Base-by-base conservation (phyloP, 2,797 vertebrate genomes). In the Botia kubotai region DNA sequence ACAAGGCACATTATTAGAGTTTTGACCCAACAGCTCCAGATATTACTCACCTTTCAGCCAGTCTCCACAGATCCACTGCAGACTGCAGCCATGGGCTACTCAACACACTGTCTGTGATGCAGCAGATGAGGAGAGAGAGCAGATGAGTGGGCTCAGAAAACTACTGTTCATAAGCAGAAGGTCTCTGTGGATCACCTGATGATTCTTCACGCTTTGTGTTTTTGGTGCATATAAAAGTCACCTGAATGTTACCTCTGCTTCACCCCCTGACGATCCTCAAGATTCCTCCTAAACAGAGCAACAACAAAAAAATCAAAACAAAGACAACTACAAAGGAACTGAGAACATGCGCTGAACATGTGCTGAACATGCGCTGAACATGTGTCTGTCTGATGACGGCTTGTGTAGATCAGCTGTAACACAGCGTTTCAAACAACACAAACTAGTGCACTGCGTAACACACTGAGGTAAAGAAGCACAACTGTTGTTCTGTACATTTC, bases 211-310 rank as follows among this genome's bases (percentile, higher is more conserved):
- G 97, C 33, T 78, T 92, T 63, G 43, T 75, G 71, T 97, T 99
- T 84, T 99, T 97, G 0, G 95, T 97, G 91, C 96, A 97, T 88
- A 99, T 90, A 81, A 96, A 94, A 0, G 94, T 97, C 39, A 90
- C 95, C 0, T 96, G 91, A 52, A 98, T 84, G 48, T 98, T 95
- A 0, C 88, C 85, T 84, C 91, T 93, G 81, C 65, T 86, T 89
- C 26, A 95, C 93, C 0, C 90, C 92, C 39, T 95, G 93, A 84
- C 95, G 89, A 50, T 86, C 77, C 0, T 87, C 93, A 76, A 98
- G 90, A 10, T 73, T 87, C 77, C 97, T 95, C 93, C 97, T 98
- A 82, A 36, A 80, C 52, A 58, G 0, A 4, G 13, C 2, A 29
- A 29, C 2, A 29, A 29, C 4, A 29, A 29, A 29, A 29, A 29